Base-by-base conservation (phyloP, 1,140 invertebrate species). In the Drosophila albomicans region DNA sequence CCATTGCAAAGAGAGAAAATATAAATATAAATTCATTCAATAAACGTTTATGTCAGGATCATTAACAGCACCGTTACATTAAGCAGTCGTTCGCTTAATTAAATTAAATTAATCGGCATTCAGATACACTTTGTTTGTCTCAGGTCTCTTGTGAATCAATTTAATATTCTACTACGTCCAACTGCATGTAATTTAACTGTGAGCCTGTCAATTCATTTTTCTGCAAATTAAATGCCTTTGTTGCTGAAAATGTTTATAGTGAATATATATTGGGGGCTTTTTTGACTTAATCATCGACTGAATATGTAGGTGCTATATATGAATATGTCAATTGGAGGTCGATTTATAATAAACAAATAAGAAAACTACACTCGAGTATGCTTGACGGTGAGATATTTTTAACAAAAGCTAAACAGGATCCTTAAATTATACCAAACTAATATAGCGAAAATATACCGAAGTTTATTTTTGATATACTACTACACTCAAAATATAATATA, bases 11-110 rank as follows among this genome's bases (percentile, higher is more conserved):
- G 13, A 45, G 45, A 28, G 25, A 57, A 45, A 59, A 61, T 66
- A 70, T 64, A 68, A 56, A 75, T 70, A 75, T 75, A 70, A 75
- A 70, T 70, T 63, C 72, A 63, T 75, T 75, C 72, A 75, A 70
- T 75, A 75, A 75, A 70, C 66, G 72, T 75, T 75, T 57, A 69
- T 75, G 72, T 75, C 72, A 63, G 67, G 72, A 75, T 75, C 72
- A 75, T 75, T 75, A 75, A 75, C 66, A 70, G 72, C 20, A 30
- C 72, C 66, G 72, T 75, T 75, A 75, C 66, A 75, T 75, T 75
- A 58, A 70, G 71, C 65, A 38, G 71, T 28, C 63, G 35, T 62
- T 46, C 30, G 66, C 41, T 75, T 75, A 70, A 75, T 75, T 75
- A 57, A 75, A 75, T 75, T 69, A 63, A 64, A 75, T 75, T 70